A percentile compares a stretch with the other conserved stretches of the same genome.
These are phyloP conservation scores for Subanguina moxae DNA, from an alignment of 1,140 invertebrate species.

Conservation along the genomic window DNA sequence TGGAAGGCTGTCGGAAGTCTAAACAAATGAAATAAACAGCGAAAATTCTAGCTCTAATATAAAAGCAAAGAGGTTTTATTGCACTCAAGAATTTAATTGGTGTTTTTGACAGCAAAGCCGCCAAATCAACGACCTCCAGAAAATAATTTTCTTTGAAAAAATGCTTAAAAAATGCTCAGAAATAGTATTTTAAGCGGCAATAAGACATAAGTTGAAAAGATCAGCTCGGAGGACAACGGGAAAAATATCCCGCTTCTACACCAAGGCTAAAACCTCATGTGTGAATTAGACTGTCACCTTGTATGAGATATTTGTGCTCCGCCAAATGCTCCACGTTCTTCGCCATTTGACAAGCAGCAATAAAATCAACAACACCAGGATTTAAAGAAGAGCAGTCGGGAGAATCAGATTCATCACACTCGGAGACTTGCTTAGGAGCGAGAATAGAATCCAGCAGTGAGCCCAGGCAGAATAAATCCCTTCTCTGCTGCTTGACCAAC, in stretches of 20 bases:
- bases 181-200: too few relatives aligned
- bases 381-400: background rate
- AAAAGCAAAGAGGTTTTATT: too few relatives aligned
- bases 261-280: too few relatives aligned
- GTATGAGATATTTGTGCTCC: constrained; percentile 20
- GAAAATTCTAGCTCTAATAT: constrained; percentile 16
- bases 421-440: background rate
- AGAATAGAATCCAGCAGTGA: constrained; percentile 10
- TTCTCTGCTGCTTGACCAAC: background rate
- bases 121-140: too few relatives aligned
- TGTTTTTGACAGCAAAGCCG: too few relatives aligned
- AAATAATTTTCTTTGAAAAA: too few relatives aligned
- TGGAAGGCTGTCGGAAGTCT: constrained; percentile 12
- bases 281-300: too few relatives aligned
- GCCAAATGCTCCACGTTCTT: constrained; percentile 12
- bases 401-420: constrained; percentile 9
- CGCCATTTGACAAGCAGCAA: constrained; percentile 2
- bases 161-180: background rate
- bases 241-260: too few relatives aligned
- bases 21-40: background rate
- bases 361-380: constrained; percentile 5
- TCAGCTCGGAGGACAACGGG: too few relatives aligned
- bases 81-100: too few relatives aligned
- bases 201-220: too few relatives aligned
- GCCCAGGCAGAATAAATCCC: constrained; percentile 8